Base-by-base conservation (phyloP, 2,797 vertebrate genomes). In the Anisognathus igniventris region DNA sequence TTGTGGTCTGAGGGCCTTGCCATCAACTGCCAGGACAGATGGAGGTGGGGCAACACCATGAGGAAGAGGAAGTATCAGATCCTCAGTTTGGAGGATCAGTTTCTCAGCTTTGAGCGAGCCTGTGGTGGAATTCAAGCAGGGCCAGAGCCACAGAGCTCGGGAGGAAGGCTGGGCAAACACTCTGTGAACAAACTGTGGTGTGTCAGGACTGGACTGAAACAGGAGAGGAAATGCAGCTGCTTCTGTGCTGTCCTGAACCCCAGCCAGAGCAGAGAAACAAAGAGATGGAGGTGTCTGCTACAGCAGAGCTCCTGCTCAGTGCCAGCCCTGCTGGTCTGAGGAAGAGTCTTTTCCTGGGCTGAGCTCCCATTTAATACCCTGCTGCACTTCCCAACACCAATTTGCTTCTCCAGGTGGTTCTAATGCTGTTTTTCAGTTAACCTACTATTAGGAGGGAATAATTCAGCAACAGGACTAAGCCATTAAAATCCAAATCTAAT, bases 401-500 rank as follows among this genome's bases (percentile, higher is more conserved):
- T 35, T 44, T 65, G 30, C 64, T 71, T 81, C 70, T 82, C 22
- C 27, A 51, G 31, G 14, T 61, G 48, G 31, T 62, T 95, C 88
- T 79, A 92, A 74, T 54, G 66, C 31, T 71, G 31, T 37, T 56
- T 44, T 76, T 88, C 73, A 94, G 66, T 58, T 67, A 65, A 21
- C 31, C 45, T 78, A 23, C 70, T 81, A 30, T 30, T 58, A 75
- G 70, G 35, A 76, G 12, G 73, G 47, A 86, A 42, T 40, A 79
- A 82, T 85, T 71, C 88, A 87, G 57, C 84, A 77, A 78, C 27
- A 70, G 48, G 77, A 65, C 67, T 68, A 77, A 91, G 65, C 50
- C 68, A 67, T 72, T 89, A 51, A 89, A 96, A 89, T 68, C 58
- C 47, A 80, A 77, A 72, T 19, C 53, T 61, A 92, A 85, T 54